These are phyloP conservation scores for Galeopterus variegatus DNA, from an alignment of 2,113 vertebrate genomes.

Conservation along the genomic window DNA sequence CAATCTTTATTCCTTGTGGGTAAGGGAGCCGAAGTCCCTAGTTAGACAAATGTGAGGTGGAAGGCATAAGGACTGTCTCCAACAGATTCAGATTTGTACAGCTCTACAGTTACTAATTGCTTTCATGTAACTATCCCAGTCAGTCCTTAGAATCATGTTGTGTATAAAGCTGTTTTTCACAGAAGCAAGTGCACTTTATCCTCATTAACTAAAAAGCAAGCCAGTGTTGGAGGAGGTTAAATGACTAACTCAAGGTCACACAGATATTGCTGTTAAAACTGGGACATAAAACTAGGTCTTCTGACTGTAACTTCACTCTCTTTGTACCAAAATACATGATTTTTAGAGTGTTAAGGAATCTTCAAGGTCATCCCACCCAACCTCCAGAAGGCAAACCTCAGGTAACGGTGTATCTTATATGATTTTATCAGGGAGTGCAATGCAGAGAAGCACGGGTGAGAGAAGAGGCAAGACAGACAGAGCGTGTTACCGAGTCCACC, in stretches of 20 bases:
- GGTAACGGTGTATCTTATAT: background rate
- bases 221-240: background rate
- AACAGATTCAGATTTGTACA: background rate
- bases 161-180: background rate
- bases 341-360: background rate
- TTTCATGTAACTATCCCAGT: background rate
- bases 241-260: background rate
- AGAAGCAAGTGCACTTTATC: background rate
- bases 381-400: background rate
- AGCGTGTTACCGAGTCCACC: background rate
- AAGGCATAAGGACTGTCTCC: background rate
- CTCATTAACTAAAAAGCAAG: conserved; percentile 3
- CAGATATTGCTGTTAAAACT: background rate
- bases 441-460: background rate
- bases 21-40: background rate
- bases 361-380: background rate
- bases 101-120: fast-evolving
- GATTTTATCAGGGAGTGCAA: background rate
- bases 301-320: background rate
- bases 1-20: fast-evolving
- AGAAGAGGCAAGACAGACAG: background rate
- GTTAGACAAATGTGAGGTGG: background rate
- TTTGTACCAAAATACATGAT: background rate
- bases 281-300: background rate
- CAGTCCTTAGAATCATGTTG: background rate